Conservation (phyloP, 2,888 invertebrate genomes). For the Nephrocerus scutellatus region DNA sequence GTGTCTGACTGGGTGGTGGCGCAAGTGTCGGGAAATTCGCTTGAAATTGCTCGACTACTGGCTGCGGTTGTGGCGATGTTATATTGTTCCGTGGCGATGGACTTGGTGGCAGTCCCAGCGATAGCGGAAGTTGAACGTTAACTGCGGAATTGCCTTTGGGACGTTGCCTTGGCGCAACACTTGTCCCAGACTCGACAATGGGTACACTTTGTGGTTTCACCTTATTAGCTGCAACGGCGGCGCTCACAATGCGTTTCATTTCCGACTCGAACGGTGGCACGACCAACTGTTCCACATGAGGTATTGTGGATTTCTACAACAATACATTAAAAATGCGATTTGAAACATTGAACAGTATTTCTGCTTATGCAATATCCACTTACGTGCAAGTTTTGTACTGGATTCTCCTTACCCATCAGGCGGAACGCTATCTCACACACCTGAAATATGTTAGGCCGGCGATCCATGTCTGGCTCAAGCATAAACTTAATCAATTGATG, state of each 20-base stretch:
- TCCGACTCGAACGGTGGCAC: slow-evolving; percentile 66
- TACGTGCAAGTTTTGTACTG: slow-evolving; percentile 74
- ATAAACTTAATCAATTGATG: slow-evolving; percentile 73
- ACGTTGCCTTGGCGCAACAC: slow-evolving; percentile 74
- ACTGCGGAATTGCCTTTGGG: slow-evolving; percentile 58
- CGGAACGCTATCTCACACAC: slow-evolving; percentile 68
- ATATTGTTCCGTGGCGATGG: slow-evolving; percentile 49
- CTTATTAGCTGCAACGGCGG: slow-evolving; percentile 33
- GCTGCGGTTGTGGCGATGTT: slow-evolving; percentile 45
- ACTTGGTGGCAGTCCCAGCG: slow-evolving; percentile 52
- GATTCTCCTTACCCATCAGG: slow-evolving; percentile 63
- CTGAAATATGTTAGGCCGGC: slow-evolving; percentile 82
- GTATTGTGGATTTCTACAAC: slow-evolving; percentile 58
- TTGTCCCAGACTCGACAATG: slow-evolving; percentile 61
- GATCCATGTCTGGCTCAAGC: slow-evolving; percentile 75
- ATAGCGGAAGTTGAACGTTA: slow-evolving; percentile 48
- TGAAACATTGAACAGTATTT: slow-evolving; percentile 14
- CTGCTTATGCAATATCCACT: slow-evolving; percentile 33
- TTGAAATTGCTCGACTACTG: slow-evolving; percentile 45
- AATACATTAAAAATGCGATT: too few relatives aligned
- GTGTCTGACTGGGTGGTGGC: slow-evolving; percentile 23
- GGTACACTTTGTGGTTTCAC: slow-evolving; percentile 47
- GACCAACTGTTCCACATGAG: slow-evolving; percentile 58
- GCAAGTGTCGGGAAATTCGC: slow-evolving; percentile 43
- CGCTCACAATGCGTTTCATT: slow-evolving; percentile 49